phyloP scores from a whole-genome alignment of 2,797 vertebrate genomes.

The Sebastes matsubarae region DNA sequence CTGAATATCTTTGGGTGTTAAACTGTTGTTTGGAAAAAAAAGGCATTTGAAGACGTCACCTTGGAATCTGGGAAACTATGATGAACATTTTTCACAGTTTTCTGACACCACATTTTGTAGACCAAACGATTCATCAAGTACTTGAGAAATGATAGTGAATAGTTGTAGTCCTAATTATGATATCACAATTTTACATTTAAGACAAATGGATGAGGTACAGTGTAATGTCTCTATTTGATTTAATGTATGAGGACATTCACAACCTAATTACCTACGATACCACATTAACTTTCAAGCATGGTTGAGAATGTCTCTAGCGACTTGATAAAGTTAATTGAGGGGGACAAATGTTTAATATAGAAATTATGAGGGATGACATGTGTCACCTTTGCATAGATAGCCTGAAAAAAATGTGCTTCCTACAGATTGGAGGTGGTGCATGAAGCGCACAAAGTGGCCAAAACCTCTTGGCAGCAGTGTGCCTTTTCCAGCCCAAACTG shows the following conservation, averaged over 20 bases:
- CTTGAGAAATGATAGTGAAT: not conserved
- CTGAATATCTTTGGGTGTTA: too few relatives aligned
- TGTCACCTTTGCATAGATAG: not conserved
- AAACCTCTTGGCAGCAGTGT: not conserved
- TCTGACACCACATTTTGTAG: not conserved
- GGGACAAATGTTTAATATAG: not conserved
- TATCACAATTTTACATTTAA: not conserved
- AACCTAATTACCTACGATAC: not conserved
- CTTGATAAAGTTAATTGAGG: not conserved
- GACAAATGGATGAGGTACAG: not conserved
- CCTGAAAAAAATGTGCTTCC: not conserved
- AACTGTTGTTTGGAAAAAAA: accelerated
- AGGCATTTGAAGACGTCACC: too few relatives aligned
- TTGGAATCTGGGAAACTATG: too few relatives aligned
- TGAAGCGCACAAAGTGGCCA: not conserved
- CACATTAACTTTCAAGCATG: not conserved
- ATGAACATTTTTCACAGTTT: not conserved
- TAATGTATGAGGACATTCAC: not conserved
- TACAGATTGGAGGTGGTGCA: not conserved
- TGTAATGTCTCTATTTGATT: not conserved
- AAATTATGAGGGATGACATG: not conserved
- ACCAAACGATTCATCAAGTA: not conserved
- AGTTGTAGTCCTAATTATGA: not conserved
- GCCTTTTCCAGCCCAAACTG: constrained; percentile 1
- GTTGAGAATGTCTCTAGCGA: not conserved